These are phyloP conservation scores for Eurypyga helias DNA, from an alignment of 2,113 vertebrate species.

Conservation along the genomic window DNA sequence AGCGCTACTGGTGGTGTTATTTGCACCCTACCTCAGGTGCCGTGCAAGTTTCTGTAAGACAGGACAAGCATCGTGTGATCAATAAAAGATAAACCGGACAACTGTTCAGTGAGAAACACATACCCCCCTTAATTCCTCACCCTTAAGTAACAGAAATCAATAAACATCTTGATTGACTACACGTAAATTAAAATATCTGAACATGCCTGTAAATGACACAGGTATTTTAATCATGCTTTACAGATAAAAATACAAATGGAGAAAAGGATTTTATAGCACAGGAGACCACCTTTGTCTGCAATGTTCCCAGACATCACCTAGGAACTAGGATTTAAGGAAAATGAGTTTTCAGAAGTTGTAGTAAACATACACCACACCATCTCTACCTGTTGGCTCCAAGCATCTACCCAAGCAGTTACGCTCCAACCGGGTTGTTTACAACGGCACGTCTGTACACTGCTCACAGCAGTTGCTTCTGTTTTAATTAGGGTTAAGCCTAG, in stretches of 20 bases:
- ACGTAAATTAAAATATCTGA: not conserved
- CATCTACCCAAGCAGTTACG: not conserved
- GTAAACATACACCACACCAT: accelerated
- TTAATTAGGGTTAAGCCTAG: accelerated
- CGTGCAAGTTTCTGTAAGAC: not conserved
- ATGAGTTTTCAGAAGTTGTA: not conserved
- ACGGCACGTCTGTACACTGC: accelerated
- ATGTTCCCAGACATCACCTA: not conserved
- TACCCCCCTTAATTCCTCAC: not conserved
- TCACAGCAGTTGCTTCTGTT: not conserved
- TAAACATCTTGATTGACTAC: not conserved
- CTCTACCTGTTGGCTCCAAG: not conserved
- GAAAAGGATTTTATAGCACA: not conserved
- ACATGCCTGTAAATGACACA: accelerated
- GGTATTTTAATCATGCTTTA: not conserved
- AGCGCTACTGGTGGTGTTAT: not conserved
- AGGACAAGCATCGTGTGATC: not conserved
- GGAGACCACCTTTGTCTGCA: not conserved
- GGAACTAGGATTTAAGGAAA: not conserved
- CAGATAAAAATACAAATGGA: not conserved
- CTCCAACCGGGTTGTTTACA: not conserved
- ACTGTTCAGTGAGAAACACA: not conserved
- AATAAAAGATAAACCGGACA: not conserved
- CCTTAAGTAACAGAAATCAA: not conserved
- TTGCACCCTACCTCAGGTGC: accelerated